Conservation (phyloP, 1,140 invertebrate genomes). For the Panagrolaimus sp. region DNA sequence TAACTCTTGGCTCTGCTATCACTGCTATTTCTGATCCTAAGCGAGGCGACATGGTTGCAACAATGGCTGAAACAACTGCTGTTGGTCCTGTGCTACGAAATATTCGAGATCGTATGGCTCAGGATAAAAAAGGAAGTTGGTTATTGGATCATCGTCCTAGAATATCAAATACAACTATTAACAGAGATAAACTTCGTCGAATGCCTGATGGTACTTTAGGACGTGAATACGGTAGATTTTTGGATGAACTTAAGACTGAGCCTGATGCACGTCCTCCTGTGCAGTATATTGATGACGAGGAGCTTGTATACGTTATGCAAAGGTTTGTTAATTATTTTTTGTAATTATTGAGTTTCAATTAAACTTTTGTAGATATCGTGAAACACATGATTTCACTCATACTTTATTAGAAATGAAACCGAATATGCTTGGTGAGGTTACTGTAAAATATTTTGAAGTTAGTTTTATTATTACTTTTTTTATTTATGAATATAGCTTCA, state of each 20-base stretch:
- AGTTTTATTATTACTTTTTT: background rate
- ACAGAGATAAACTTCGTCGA: conserved; percentile 20
- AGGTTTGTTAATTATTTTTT: conserved; percentile 59
- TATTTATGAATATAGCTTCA: conserved; percentile 63
- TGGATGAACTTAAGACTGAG: conserved; percentile 60
- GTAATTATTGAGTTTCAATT: conserved; percentile 2
- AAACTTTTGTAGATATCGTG: conserved; percentile 68
- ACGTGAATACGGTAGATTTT: conserved; percentile 33
- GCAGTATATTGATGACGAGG: conserved; percentile 80
- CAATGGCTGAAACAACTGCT: conserved; percentile 39
- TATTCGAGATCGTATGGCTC: conserved; percentile 27
- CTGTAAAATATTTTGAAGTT: conserved; percentile 62
- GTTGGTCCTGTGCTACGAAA: conserved; percentile 23
- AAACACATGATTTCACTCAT: conserved; percentile 90
- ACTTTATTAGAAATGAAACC: conserved; percentile 83
- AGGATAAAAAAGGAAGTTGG: conserved; percentile 22
- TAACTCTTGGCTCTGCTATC: conserved; percentile 23
- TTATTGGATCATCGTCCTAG: conserved; percentile 23
- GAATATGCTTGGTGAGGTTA: conserved; percentile 87
- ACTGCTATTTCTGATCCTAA: conserved; percentile 29
- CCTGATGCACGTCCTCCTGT: conserved; percentile 82
- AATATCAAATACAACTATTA: conserved; percentile 31
- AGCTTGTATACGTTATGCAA: conserved; percentile 91
- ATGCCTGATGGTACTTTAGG: conserved; percentile 32
- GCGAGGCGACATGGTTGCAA: conserved; percentile 36